These are phyloP conservation scores for Hydrotaea diabolus DNA, from an alignment of 2,888 invertebrate genomes.

Conservation along the genomic window DNA sequence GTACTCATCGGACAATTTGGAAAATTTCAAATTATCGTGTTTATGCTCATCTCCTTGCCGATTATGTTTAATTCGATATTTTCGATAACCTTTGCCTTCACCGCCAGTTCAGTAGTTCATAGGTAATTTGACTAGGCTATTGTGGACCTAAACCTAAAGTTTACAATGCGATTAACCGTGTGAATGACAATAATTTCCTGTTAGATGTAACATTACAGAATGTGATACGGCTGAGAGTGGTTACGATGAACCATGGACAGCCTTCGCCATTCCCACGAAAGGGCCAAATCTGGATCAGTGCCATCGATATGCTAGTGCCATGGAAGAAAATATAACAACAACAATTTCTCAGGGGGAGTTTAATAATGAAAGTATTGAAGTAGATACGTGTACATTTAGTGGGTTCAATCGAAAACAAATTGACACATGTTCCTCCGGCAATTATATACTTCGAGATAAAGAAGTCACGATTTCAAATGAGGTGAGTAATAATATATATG, in stretches of 20 bases:
- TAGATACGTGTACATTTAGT: slow-evolving; percentile 78
- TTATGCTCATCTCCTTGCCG: slow-evolving; percentile 84
- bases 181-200: slow-evolving; percentile 62
- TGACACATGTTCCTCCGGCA: slow-evolving; percentile 81
- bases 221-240: slow-evolving; percentile 75
- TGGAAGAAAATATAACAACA: slow-evolving; percentile 53
- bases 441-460: slow-evolving; percentile 83
- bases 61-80: slow-evolving; percentile 85
- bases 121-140: slow-evolving; percentile 82
- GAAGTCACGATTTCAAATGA: slow-evolving; percentile 85
- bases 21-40: slow-evolving; percentile 84
- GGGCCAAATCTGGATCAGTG: slow-evolving; percentile 81
- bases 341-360: background rate
- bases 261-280: slow-evolving; percentile 79
- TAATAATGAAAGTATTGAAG: slow-evolving; percentile 1
- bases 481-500: slow-evolving; percentile 83
- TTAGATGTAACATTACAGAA: slow-evolving; percentile 80
- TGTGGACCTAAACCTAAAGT: no score
- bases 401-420: slow-evolving; percentile 78
- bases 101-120: slow-evolving; percentile 86
- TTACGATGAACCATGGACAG: slow-evolving; percentile 82
- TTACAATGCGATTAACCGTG: background rate
- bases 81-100: slow-evolving; percentile 86
- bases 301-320: slow-evolving; percentile 77
- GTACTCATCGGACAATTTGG: slow-evolving; percentile 84